Percentiles rank a stretch among this genome's conserved stretches.
These are phyloP conservation scores for Lagopus leucura DNA, from an alignment of 2,113 vertebrate genomes.

Conservation along the genomic window DNA sequence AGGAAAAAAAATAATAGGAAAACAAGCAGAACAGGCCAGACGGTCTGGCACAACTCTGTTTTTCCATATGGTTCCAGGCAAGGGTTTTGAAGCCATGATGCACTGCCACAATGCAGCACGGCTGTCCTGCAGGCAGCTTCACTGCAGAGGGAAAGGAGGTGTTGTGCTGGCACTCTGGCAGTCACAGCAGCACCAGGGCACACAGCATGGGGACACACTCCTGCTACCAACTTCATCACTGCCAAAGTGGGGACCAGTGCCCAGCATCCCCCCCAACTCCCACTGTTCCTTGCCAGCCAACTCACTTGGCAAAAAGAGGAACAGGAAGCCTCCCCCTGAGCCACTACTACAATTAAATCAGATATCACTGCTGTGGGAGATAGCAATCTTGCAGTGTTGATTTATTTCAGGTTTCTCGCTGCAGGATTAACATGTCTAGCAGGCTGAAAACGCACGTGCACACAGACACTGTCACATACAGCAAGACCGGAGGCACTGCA, in stretches of 20 bases:
- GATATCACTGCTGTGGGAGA: constrained; percentile 12
- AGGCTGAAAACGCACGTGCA: neutral
- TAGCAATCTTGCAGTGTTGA: neutral
- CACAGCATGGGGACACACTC: neutral
- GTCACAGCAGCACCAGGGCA: neutral
- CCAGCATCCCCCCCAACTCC: accelerated
- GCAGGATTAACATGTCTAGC: neutral
- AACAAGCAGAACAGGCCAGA: neutral
- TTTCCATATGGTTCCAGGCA: neutral
- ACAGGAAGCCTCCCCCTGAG: neutral
- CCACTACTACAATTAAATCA: neutral
- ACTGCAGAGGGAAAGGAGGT: neutral
- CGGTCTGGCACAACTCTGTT: neutral
- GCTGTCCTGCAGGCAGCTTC: neutral
- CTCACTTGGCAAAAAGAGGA: neutral
- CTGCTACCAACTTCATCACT: neutral
- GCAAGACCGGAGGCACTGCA: neutral
- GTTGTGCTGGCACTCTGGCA: neutral
- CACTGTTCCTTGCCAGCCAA: neutral
- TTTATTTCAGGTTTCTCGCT: constrained; percentile 25
- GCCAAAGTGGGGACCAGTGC: neutral
- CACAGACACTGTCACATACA: neutral
- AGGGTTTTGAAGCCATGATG: neutral
- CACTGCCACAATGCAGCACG: neutral
- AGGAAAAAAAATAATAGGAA: too few relatives aligned